Percentiles rank a stretch among this genome's conserved stretches.
Evolutionary conservation across 2,113 vertebrate species (phyloP).

Genomic region (Ailurus styani): DNA sequence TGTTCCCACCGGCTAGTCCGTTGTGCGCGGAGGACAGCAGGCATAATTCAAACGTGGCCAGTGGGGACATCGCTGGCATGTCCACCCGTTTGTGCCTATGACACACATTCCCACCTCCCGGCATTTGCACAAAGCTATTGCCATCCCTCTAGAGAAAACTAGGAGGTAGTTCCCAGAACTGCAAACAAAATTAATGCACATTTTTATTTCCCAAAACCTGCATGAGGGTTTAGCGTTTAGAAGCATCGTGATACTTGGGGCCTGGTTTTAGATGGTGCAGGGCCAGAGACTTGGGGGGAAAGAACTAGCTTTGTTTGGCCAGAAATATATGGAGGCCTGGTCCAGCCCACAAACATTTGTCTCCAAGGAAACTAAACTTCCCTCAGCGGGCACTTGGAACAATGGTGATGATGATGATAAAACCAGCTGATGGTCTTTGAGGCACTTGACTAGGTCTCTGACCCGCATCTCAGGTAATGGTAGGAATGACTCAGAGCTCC

Average conservation of each 20-base stretch:
- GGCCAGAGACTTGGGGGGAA: not conserved
- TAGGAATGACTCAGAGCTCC: not conserved
- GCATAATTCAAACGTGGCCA: not conserved
- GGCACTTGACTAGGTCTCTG: not conserved
- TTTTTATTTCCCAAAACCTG: not conserved
- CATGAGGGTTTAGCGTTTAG: rapidly evolving
- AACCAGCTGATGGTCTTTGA: not conserved
- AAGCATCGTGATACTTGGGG: too few relatives aligned
- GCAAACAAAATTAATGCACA: not conserved
- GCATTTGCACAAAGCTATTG: not conserved
- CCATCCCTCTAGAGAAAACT: not conserved
- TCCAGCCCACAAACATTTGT: not conserved
- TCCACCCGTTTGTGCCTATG: not conserved
- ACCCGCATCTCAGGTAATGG: not conserved
- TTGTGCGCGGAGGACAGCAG: not conserved
- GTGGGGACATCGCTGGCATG: not conserved
- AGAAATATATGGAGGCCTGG: not conserved
- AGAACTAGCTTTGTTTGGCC: not conserved
- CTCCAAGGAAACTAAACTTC: constrained; percentile 1
- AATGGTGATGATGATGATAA: not conserved
- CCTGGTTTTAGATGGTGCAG: not conserved
- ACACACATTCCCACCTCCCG: not conserved
- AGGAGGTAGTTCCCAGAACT: not conserved
- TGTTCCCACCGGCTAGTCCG: not conserved
- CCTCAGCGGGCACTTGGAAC: not conserved